A percentile compares a stretch with the other conserved stretches of the same genome.
Evolutionary conservation across 2,113 vertebrate species (phyloP).

Genomic region (Ictalurus punctatus): DNA sequence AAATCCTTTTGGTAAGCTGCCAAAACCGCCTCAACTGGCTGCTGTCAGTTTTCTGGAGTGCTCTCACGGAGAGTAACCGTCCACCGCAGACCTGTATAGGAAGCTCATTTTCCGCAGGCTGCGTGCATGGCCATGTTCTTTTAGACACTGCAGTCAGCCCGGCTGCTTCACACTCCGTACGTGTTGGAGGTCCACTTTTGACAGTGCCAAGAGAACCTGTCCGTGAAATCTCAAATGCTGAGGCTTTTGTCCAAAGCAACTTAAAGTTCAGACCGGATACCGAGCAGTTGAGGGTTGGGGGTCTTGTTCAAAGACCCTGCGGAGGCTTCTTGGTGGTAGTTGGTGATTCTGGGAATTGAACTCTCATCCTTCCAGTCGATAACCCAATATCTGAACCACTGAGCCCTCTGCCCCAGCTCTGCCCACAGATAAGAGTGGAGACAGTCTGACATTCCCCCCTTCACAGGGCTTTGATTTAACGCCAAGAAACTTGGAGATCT

Average conservation of each 20-base stretch:
- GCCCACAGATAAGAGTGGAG: neutral
- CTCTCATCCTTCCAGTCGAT: neutral
- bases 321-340: neutral
- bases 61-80: neutral
- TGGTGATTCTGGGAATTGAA: neutral
- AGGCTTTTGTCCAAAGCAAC: neutral
- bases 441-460: neutral
- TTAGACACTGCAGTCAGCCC: neutral
- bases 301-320: neutral
- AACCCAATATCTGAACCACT: neutral
- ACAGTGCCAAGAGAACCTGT: neutral
- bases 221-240: neutral
- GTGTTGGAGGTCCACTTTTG: neutral
- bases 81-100: neutral
- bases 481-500: neutral
- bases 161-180: neutral
- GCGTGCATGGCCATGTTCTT: neutral
- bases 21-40: neutral
- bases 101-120: neutral
- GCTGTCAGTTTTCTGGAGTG: neutral
- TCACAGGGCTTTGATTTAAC: neutral
- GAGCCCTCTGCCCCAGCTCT: neutral
- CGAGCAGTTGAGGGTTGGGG: neutral
- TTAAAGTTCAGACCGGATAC: neutral
- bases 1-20: neutral